These are phyloP conservation scores for Labeo catla DNA, from an alignment of 2,113 vertebrate species.

Conservation along the genomic window DNA sequence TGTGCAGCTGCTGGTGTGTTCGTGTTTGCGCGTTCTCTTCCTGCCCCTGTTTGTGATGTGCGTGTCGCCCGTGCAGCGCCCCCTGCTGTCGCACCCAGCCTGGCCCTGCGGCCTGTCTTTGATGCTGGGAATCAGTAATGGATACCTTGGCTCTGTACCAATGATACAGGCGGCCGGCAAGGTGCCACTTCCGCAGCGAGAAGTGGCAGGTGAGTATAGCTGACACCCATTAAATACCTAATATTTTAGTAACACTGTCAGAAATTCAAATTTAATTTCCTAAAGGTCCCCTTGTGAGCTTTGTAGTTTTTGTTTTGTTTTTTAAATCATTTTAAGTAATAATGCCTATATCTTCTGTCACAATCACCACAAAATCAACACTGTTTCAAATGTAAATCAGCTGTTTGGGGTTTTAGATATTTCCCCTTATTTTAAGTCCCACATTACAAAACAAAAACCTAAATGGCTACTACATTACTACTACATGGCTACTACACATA, in stretches of 20 bases:
- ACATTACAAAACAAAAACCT: too few relatives aligned
- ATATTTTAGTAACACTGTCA: too few relatives aligned
- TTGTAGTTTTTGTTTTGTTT: not conserved
- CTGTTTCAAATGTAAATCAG: not conserved
- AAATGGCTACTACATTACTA: too few relatives aligned
- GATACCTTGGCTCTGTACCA: slow-evolving; percentile 94
- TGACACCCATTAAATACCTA: too few relatives aligned
- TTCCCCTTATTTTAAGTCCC: too few relatives aligned
- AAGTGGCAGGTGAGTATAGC: slow-evolving; percentile 84
- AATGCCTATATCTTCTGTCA: not conserved
- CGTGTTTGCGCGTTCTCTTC: slow-evolving; percentile 88
- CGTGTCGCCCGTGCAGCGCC: slow-evolving; percentile 81
- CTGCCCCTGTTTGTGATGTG: slow-evolving; percentile 97
- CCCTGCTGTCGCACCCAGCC: slow-evolving; percentile 87
- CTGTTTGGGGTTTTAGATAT: too few relatives aligned
- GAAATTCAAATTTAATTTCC: too few relatives aligned
- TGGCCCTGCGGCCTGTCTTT: slow-evolving; percentile 95
- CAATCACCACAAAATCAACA: not conserved
- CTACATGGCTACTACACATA: too few relatives aligned
- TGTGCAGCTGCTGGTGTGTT: slow-evolving; percentile 86
- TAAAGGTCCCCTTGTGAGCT: not conserved
- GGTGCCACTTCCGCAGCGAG: slow-evolving; percentile 89
- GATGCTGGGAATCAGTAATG: slow-evolving; percentile 94
- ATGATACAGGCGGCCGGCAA: slow-evolving; percentile 94
- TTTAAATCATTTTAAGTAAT: not conserved